Conservation (phyloP, 53 echinoderm and acorn worm species). For the Luidia sarsii region DNA sequence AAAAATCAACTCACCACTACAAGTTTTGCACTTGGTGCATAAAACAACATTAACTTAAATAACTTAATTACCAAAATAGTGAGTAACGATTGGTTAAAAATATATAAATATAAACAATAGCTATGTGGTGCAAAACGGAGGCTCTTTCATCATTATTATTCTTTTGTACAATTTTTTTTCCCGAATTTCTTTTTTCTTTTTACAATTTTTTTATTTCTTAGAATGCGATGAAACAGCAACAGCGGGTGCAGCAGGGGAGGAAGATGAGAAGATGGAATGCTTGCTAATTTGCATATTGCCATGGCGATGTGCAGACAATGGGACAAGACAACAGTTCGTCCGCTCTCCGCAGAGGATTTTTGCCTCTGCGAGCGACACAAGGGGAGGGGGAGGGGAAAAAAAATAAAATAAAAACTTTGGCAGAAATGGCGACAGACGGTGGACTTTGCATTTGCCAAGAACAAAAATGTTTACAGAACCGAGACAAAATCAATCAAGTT, state of each 20-base stretch:
- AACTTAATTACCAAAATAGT: neutral
- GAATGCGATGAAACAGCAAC: conserved; percentile 10
- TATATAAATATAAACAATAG: conserved; percentile 13
- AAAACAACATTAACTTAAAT: conserved; percentile 26
- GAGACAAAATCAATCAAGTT: too few relatives aligned
- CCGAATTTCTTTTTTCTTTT: neutral
- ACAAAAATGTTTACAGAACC: too few relatives aligned
- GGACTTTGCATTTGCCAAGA: neutral
- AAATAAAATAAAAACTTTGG: neutral
- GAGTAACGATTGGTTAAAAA: neutral
- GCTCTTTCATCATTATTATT: neutral
- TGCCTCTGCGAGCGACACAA: neutral
- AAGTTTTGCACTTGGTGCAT: conserved; percentile 29
- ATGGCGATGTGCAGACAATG: neutral
- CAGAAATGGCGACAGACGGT: neutral
- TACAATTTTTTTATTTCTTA: neutral
- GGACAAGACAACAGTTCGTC: neutral
- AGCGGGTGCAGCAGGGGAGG: neutral
- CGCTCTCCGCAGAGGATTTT: too few relatives aligned
- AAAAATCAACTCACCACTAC: neutral
- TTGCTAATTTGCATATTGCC: conserved; percentile 46
- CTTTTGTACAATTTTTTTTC: too few relatives aligned
- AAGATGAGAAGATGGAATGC: conserved; percentile 48
- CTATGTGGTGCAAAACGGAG: conserved; percentile 22
- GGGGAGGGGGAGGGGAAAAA: neutral